Evolutionary conservation across 2,888 invertebrate genomes (phyloP), one percentile per base, ranked within the genome.

Genomic region (Ellobium chinense): DNA sequence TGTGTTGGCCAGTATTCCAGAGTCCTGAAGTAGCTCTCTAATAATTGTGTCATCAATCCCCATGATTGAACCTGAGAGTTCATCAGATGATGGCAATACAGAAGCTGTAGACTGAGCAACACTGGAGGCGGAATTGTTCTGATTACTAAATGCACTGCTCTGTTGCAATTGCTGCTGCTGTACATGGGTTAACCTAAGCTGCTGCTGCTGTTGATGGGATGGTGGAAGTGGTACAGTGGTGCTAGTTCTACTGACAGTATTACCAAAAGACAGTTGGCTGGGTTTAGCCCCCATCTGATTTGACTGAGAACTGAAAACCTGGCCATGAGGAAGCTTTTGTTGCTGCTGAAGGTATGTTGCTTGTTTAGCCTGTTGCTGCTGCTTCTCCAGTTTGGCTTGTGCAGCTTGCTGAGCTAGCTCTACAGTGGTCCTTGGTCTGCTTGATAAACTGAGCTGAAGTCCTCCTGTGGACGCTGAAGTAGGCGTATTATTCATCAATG

Each of bases 11-110:
- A 80, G 60, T 12, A 80, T 74, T 12, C 80, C 80, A 80, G 80
- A 74, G 27, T 80, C 80, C 34, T 80, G 66, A 12, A 80, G 80
- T 2, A 80, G 62, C 27, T 80, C 80, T 60, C 60, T 74, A n/a
- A 80, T 80, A 27, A 80, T 80, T 3, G 74, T 80, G 37, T 80
- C 80, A 75, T 80, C 80, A 37, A 80, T 68, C 7, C 80, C 74
- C 54, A 58, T 68, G n/a, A 80, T 80, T n/a, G 80, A 80, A 9
- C 80, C 80, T 9, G 74, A 74, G 9, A 80, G 24, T 54, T 80
- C 80, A 68, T 80, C 80, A 37, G 80, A 74, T 58, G 73, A 79
- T 66, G 63, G 65, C 29, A 72, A 37, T 27, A 36, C 36, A 66
- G 60, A 34, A 63, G 37, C 63, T n/a, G n/a, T n/a, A n/a, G n/a